A percentile compares a stretch with the other conserved stretches of the same genome.
Conservation (phyloP, 2,113 vertebrate genomes). For the Shinisaurus crocodilurus region DNA sequence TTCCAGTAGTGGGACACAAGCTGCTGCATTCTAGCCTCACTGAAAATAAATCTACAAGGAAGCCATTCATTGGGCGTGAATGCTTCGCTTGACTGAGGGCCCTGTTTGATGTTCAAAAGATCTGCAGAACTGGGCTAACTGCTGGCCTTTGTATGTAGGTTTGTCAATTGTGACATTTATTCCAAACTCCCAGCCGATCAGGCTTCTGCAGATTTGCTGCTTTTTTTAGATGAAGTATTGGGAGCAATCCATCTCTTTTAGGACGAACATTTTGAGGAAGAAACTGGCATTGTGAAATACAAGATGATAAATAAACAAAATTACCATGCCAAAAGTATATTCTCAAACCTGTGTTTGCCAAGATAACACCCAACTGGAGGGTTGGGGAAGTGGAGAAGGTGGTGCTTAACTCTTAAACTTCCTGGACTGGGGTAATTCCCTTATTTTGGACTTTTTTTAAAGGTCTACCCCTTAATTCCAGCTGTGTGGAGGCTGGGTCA, state of each 20-base stretch:
- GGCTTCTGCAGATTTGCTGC: rapidly evolving
- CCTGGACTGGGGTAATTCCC: background rate
- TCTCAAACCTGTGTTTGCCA: background rate
- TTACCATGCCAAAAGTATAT: background rate
- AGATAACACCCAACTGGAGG: background rate
- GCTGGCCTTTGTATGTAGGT: conserved; percentile 47
- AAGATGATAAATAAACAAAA: background rate
- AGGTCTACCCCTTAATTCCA: background rate
- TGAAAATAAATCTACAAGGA: conserved; percentile 65
- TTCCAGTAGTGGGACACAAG: conserved; percentile 51
- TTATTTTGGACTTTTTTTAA: background rate
- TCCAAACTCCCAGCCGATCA: rapidly evolving
- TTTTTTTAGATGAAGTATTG: background rate
- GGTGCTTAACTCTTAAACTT: background rate
- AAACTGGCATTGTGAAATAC: background rate
- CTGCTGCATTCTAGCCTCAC: conserved; percentile 36
- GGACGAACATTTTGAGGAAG: background rate
- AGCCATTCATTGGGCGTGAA: conserved; percentile 62
- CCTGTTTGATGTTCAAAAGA: conserved; percentile 22
- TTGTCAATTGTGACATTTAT: conserved; percentile 5
- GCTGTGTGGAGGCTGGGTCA: background rate
- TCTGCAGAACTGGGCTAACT: conserved; percentile 37
- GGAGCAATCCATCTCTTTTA: background rate
- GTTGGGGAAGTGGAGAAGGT: too few species aligned
- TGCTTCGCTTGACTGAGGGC: conserved; percentile 48